Evolutionary conservation across 2,888 invertebrate genomes (phyloP), one percentile per base, ranked within the genome.

Genomic region (Andrena bucephala): DNA sequence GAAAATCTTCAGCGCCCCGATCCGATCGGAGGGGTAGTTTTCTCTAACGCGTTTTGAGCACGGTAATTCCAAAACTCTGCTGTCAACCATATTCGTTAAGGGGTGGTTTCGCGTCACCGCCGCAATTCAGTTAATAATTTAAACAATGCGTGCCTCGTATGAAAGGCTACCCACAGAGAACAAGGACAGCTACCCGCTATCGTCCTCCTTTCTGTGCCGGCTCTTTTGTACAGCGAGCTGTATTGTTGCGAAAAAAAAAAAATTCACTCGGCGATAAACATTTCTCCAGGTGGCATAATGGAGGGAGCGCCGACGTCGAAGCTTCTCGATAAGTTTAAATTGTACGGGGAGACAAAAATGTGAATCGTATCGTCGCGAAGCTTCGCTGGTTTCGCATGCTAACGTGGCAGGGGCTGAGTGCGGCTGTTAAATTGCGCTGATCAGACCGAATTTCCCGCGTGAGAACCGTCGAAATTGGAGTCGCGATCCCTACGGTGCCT

Each of bases 61-160:
- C 16, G 27, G 27, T 68, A 77, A 77, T 77, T 77, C 77, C 62
- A 77, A 77, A 70, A 20, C 42, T 5, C 62, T 33, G 27, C 68
- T 27, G 42, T 48, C 52, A 33, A 33, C 62, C 48, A n/a, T 31
- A 62, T 48, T 67, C n/a, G 27, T 50, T 27, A 48, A 59, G 24
- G 48, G 27, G 36, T n/a, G 27, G 31, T 63, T 20, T 29, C 60
- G 42, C 33, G 8, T 27, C 36, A 8, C 8, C 20, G 20, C 6
- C 48, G 29, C 13, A 68, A 33, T 33, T 31, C 29, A 4, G 31
- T 33, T 36, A 54, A 74, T 31, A 48, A 68, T 68, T 75, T 65
- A 20, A 76, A 78, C 77, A 68, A 62, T 52, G n/a, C 67, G 8
- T 10, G 5, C 10, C 27, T 2, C 31, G 36, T n/a, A 63, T 48